Evolutionary conservation across 2,888 invertebrate species (phyloP), one percentile per base, ranked within the genome.

Genomic region (Coelinius sp.): DNA sequence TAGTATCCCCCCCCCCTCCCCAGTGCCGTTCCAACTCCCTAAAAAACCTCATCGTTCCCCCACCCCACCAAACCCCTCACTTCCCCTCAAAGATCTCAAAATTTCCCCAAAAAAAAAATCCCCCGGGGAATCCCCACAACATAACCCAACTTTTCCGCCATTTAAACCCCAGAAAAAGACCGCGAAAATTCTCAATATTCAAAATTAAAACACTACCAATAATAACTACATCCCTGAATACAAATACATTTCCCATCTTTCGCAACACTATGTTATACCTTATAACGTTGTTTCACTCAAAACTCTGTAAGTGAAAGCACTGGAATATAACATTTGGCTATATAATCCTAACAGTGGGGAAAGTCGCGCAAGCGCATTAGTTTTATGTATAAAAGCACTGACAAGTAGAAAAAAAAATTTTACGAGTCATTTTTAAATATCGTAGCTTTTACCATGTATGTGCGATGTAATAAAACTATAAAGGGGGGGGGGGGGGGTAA

Each of bases 261-360:
- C 59, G 27, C 35, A 44, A 8, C 14, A 24, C 44, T 44, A 41
- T 17, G 56, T 14, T 49, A n/a, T 17, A 27, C 14, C 14, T 14
- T 5, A 25, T 56, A 56, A 56, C 31, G 31, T 31, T 56, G 56
- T 56, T 56, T 56, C 56, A 56, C 56, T 56, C 56, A 59, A 59
- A 59, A 59, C 59, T 31, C 53, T 24, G 25, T n/a, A 59, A n/a
- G 59, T 59, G 59, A 59, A 59, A 59, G 59, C 59, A 59, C 59
- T 31, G 31, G n/a, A 35, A 31, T 49, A 41, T 41, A 49, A 49
- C 10, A 17, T 17, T n/a, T 17, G 14, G 14, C 20, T 46, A 22
- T 17, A 20, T 49, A 17, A 35, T 59, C 31, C 31, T 35, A 35
- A 59, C 35, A 59, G 4, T 17, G 25, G 14, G 17, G 25, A 59